Evolutionary conservation across 2,113 vertebrate genomes (phyloP).

Genomic region (Cyanoliseus patagonus): DNA sequence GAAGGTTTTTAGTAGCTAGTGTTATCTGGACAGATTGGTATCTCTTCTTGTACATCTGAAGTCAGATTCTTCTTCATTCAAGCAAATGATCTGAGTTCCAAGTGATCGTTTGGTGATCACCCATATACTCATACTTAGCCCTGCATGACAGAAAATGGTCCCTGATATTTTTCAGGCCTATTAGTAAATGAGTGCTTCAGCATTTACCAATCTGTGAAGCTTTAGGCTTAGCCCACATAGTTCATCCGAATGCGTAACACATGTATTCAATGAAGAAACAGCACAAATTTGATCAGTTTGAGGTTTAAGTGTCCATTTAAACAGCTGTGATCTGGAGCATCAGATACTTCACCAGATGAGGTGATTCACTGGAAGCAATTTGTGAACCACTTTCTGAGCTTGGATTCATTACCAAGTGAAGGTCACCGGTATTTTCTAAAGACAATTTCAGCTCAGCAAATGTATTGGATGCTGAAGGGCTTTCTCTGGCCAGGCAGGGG

Average conservation of each 20-base stretch:
- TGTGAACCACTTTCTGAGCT: not conserved
- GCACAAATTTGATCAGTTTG: not conserved
- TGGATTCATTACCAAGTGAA: not conserved
- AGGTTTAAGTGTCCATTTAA: not conserved
- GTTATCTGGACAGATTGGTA: not conserved
- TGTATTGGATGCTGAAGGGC: not conserved
- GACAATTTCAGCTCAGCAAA: not conserved
- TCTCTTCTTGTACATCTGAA: not conserved
- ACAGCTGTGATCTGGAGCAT: not conserved
- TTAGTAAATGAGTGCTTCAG: not conserved
- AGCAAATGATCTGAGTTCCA: not conserved
- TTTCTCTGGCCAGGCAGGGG: no score
- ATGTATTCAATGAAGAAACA: not conserved
- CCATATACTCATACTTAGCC: no score
- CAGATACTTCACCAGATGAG: not conserved
- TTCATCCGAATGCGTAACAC: not conserved
- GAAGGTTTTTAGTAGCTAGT: not conserved
- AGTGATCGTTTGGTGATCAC: not conserved
- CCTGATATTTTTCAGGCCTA: not conserved
- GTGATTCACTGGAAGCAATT: not conserved
- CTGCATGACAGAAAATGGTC: not conserved
- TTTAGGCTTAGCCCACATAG: rapidly evolving
- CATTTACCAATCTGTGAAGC: not conserved
- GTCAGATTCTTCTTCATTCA: not conserved
- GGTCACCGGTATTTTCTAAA: not conserved